Conservation (phyloP, 1,140 invertebrate species). For the Drosophila parvula region DNA sequence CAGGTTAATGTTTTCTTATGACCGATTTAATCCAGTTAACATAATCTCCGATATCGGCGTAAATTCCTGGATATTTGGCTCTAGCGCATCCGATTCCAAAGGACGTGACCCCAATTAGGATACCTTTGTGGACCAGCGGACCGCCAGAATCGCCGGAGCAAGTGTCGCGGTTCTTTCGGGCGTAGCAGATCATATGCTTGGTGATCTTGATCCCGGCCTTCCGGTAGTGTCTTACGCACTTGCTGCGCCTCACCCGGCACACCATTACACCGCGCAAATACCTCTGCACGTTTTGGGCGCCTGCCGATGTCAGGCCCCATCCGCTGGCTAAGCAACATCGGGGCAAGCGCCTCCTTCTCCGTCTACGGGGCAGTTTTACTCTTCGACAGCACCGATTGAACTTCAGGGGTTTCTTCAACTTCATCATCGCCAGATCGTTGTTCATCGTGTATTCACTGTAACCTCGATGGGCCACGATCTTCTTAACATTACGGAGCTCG, state of each 20-base stretch:
- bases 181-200: conserved; percentile 55
- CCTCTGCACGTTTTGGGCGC: conserved; percentile 43
- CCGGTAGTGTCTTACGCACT: conserved; percentile 25
- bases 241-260: neutral
- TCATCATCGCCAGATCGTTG: conserved; percentile 66
- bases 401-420: conserved; percentile 36
- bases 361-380: conserved; percentile 26
- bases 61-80: conserved; percentile 44
- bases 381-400: conserved; percentile 20
- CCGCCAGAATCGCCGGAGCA: conserved; percentile 71
- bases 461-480: conserved; percentile 29
- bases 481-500: conserved; percentile 29
- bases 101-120: conserved; percentile 54
- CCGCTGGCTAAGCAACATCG: conserved; percentile 49
- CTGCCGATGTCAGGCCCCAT: conserved; percentile 46
- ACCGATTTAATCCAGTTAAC: conserved; percentile 37
- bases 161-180: conserved; percentile 45
- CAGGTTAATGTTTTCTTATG: conserved; percentile 1
- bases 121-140: conserved; percentile 23
- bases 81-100: conserved; percentile 65
- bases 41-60: conserved; percentile 22
- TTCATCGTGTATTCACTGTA: conserved; percentile 47
- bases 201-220: conserved; percentile 41
- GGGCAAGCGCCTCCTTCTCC: conserved; percentile 11
- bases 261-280: conserved; percentile 35